Conservation (phyloP, 2,797 vertebrate genomes). For the Microchirus variegatus region DNA sequence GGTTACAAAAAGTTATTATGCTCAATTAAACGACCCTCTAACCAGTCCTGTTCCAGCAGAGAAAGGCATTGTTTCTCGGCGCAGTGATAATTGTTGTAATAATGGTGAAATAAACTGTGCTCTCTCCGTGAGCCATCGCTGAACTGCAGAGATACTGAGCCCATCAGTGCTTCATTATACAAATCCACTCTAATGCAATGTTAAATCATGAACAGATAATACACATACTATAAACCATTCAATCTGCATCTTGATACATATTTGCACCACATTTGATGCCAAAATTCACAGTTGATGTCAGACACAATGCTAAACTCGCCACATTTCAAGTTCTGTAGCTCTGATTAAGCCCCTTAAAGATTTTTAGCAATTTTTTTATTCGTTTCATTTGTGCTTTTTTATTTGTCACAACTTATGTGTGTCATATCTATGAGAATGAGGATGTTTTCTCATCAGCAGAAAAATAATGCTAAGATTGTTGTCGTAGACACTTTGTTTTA, state of each 20-base stretch:
- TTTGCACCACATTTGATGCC: not conserved
- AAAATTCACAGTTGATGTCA: too few species aligned
- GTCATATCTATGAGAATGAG: too few species aligned
- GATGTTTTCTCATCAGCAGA: too few species aligned
- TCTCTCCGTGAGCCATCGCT: conserved; percentile 12
- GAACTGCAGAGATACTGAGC: conserved; percentile 13
- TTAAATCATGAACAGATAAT: not conserved
- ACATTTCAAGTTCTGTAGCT: too few species aligned
- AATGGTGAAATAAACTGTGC: conserved; percentile 24
- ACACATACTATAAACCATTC: not conserved
- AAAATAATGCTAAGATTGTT: too few species aligned
- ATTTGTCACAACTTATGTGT: too few species aligned
- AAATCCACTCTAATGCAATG: not conserved
- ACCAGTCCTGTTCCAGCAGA: too few species aligned
- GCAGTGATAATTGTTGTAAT: conserved; percentile 49
- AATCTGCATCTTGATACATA: not conserved
- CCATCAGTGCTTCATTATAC: not conserved
- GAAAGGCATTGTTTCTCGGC: conserved; percentile 30
- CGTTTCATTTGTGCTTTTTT: too few species aligned
- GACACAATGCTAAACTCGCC: too few species aligned
- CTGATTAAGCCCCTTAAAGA: too few species aligned
- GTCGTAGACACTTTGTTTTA: too few species aligned
- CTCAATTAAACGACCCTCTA: not conserved
- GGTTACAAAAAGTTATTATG: conserved; percentile 34
- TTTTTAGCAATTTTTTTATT: too few species aligned